Base-by-base conservation (phyloP, 1,140 invertebrate genomes). In the Heliconius congener region DNA sequence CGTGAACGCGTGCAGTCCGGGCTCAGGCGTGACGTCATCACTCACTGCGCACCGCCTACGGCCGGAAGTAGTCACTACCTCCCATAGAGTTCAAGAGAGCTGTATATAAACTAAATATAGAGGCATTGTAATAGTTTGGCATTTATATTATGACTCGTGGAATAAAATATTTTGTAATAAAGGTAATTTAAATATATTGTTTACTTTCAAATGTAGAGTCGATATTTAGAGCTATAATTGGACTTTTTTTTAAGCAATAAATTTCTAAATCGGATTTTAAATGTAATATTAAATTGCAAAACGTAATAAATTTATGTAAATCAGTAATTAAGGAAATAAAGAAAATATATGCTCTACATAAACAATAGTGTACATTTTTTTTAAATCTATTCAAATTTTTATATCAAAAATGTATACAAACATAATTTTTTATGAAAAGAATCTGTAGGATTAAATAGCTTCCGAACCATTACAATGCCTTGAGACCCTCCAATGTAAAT, bases 11-110 rank as follows among this genome's bases (percentile, higher is more conserved):
- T 93, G 93, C 82, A 94, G 94, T 76, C 93, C 74, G 55, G 79
- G 77, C 66, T 86, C 94, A 42, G 91, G 94, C n/a, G 95, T 96
- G 84, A 96, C 95, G 87, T 96, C 95, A 86, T 96, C 95, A 52
- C 90, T 96, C 34, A 96, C 95, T 16, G 95, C 95, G 82, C 96
- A 96, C 85, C 94, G 96, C 76, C 94, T 96, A 83, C 95, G 96
- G 80, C 97, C 97, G 60, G 97, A 97, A 94, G 96, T 97, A 74
- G 97, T 98, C 80, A 97, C 97, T 82, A 97, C 97, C 72, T 97
- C 97, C 71, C 97, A 97, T 95, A 96, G 97, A 85, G 97, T 97
- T 93, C 97, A 98, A 93, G 97, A 98, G 95, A 97, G 97, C 95
- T 98, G 97, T 96, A 98, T 98, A 97, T 94, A 93, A 87, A 88